Evolutionary conservation across 2,888 invertebrate species (phyloP), one percentile per base, ranked within the genome.

Genomic region (Helicoverpa assulta): DNA sequence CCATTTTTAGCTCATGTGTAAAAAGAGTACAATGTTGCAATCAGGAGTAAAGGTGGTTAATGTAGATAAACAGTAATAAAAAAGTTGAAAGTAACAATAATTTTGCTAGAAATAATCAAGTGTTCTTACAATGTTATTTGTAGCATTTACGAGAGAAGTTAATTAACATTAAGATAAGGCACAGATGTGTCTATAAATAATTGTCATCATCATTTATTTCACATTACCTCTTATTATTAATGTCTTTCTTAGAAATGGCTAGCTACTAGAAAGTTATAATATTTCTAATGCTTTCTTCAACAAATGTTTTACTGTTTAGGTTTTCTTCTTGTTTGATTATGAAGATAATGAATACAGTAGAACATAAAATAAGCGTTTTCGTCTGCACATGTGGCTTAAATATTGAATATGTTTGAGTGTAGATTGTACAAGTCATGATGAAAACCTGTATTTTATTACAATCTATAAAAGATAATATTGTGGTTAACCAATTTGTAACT

Each of bases 141-240:
- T 47, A 55, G 43, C 29, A 19, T 67, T 69, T 61, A 74, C 58
- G 40, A 67, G 50, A 52, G 10, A 56, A 66, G 69, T 54, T 74
- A 80, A 80, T 78, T 75, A 67, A 60, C 12, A 19, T 1, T 12
- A 14, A 63, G 77, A 80, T 77, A 76, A 82, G 53, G 66, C 33
- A 47, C 18, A 26, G 58, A 54, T 65, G 60, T 67, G 37, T 37
- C 57, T 62, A 77, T 67, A 61, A 64, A 63, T 70, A 63, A 71
- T 51, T 71, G 51, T 57, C 33, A 50, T 61, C 19, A 77, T 67
- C 1, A 8, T 73, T 58, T 64, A 43, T 53, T 58, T 76, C 43
- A 53, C 21, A 61, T 63, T 70, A 40, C 19, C 51, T 3, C 5
- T 47, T 40, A 26, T 56, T 33, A 56, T 53, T 29, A 40, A 10